Evolutionary conservation across 2,113 vertebrate species (phyloP).

Genomic region (Labrus mixtus): DNA sequence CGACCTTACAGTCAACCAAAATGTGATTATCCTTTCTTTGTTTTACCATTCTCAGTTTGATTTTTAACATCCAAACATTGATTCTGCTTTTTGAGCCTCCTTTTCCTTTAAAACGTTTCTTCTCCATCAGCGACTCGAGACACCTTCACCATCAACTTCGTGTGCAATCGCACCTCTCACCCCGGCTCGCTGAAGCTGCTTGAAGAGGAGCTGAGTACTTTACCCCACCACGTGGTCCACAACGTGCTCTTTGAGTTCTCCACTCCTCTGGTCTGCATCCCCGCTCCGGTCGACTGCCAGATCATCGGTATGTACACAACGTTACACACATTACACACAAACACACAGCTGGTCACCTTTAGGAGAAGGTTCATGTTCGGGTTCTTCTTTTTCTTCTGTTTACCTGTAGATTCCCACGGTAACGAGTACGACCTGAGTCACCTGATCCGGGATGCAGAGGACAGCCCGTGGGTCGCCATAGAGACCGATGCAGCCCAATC

Average conservation of each 20-base stretch:
- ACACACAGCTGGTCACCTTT: neutral
- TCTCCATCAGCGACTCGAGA: constrained; percentile 81
- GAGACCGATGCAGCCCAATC: constrained; percentile 82
- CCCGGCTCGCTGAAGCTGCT: constrained; percentile 82
- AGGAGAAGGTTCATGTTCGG: no score
- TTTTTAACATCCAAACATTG: no score
- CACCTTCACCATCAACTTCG: constrained; percentile 88
- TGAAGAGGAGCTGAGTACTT: constrained; percentile 85
- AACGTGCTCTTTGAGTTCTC: constrained; percentile 91
- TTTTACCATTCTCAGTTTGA: no score
- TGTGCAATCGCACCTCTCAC: constrained; percentile 86
- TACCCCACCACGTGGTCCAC: constrained; percentile 67
- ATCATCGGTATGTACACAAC: constrained; percentile 74
- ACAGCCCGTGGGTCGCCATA: constrained; percentile 88
- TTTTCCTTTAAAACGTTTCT: neutral
- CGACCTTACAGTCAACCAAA: no score
- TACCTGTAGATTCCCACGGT: constrained; percentile 86
- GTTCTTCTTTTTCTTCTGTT: neutral
- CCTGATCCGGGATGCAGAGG: constrained; percentile 81
- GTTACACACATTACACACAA: neutral
- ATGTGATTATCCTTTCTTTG: no score
- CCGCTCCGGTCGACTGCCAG: constrained; percentile 91
- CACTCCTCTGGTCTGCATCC: constrained; percentile 90
- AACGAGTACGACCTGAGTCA: constrained; percentile 94
- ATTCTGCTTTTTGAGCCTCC: no score